Conservation (phyloP, 2,113 vertebrate genomes). For the Mirounga angustirostris region DNA sequence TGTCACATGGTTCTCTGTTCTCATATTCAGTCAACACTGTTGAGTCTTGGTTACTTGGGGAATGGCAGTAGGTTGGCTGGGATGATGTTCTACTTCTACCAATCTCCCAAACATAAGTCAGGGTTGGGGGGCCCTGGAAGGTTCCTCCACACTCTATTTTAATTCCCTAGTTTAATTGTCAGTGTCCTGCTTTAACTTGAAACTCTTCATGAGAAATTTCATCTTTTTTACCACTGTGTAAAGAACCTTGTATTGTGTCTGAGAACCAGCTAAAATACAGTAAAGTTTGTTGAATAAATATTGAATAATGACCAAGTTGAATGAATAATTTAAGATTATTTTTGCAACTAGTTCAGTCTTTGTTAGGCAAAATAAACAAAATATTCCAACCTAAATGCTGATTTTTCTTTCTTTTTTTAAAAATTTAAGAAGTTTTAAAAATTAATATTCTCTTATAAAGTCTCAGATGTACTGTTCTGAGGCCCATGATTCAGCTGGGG, state of each 20-base stretch:
- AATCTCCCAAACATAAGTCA: fast-evolving
- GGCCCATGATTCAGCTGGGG: not conserved
- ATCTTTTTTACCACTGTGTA: not conserved
- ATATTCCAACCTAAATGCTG: not conserved
- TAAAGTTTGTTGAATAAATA: conserved; percentile 1
- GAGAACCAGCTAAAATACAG: not conserved
- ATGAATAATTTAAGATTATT: conserved; percentile 37
- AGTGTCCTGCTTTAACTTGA: not conserved
- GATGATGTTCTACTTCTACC: not conserved
- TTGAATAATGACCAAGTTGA: not conserved
- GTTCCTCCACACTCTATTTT: not conserved
- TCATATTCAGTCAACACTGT: not conserved
- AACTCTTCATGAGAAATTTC: not conserved
- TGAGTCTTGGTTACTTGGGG: not conserved
- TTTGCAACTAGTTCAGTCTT: not conserved
- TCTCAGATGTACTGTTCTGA: not conserved
- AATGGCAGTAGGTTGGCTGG: not conserved
- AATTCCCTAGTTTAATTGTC: not conserved
- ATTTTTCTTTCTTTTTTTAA: not conserved
- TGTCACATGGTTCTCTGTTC: not conserved
- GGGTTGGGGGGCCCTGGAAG: not conserved
- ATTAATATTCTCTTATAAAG: not conserved
- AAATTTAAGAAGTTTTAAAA: not conserved
- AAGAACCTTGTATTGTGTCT: not conserved
- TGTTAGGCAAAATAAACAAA: conserved; percentile 49